These are phyloP conservation scores for Eristalis pertinax DNA, from an alignment of 2,888 invertebrate genomes.

Conservation along the genomic window DNA sequence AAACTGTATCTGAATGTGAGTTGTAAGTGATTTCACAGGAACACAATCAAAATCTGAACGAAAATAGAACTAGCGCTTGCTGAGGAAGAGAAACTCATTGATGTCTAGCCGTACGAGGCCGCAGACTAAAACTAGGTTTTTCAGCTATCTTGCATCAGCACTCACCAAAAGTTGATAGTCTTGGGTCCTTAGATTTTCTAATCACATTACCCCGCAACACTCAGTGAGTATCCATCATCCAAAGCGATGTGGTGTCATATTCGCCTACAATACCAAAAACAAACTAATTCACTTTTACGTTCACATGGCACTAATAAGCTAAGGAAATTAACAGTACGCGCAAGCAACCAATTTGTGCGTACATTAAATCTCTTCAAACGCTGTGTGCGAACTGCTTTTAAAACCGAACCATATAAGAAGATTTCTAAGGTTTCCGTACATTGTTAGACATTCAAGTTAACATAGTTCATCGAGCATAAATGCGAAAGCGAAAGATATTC, in stretches of 20 bases:
- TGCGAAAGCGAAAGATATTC: slow-evolving; percentile 1
- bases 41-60: background rate
- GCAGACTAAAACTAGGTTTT: background rate
- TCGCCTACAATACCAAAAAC: slow-evolving; percentile 2
- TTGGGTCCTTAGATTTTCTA: slow-evolving; percentile 7
- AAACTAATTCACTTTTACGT: background rate
- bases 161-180: too few species aligned
- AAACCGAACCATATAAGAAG: slow-evolving; percentile 16
- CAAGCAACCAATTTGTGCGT: slow-evolving; percentile 63
- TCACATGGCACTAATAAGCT: background rate
- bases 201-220: slow-evolving; percentile 62
- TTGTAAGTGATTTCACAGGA: background rate
- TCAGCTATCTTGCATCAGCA: too few species aligned
- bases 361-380: slow-evolving; percentile 48
- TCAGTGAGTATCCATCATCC: slow-evolving; percentile 60
- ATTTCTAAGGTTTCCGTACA: slow-evolving; percentile 58
- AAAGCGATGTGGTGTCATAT: slow-evolving; percentile 29
- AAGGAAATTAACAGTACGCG: slow-evolving; percentile 14
- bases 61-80: background rate
- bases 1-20: background rate
- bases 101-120: background rate
- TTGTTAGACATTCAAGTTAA: slow-evolving; percentile 18
- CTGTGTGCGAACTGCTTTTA: slow-evolving; percentile 1
- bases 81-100: too few species aligned
- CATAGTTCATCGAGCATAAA: slow-evolving; percentile 27